Evolutionary conservation across 2,113 vertebrate genomes (phyloP).

Genomic region (Hypocryptadius cinnamomeus): DNA sequence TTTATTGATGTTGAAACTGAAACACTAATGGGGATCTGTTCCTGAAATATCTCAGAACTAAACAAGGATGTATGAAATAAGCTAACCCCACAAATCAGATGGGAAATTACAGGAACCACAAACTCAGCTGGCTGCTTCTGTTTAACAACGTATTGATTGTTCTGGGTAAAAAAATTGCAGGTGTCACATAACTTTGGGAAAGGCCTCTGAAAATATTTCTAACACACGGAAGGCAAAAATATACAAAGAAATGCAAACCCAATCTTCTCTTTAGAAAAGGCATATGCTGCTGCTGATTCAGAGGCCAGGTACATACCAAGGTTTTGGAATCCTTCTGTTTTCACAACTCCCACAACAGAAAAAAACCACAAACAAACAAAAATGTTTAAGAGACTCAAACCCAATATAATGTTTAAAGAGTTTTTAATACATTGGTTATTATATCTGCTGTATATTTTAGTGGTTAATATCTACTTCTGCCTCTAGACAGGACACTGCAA

Average conservation of each 20-base stretch:
- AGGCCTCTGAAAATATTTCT: background rate
- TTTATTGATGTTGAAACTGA: background rate
- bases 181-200: background rate
- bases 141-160: background rate
- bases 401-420: background rate
- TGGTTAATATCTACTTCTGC: background rate
- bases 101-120: background rate
- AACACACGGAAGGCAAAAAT: background rate
- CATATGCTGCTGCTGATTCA: background rate
- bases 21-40: background rate
- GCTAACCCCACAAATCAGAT: background rate
- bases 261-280: background rate
- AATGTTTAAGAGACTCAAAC: accelerated
- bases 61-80: background rate
- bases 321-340: background rate
- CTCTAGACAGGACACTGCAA: background rate
- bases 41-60: background rate
- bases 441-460: background rate
- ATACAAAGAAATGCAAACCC: background rate
- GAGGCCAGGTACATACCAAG: background rate
- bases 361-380: background rate
- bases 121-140: background rate
- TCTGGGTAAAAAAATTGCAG: background rate
- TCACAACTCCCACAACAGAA: background rate
- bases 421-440: background rate